These are phyloP conservation scores for Ophion costatus DNA, from an alignment of 2,888 invertebrate genomes.

Conservation along the genomic window DNA sequence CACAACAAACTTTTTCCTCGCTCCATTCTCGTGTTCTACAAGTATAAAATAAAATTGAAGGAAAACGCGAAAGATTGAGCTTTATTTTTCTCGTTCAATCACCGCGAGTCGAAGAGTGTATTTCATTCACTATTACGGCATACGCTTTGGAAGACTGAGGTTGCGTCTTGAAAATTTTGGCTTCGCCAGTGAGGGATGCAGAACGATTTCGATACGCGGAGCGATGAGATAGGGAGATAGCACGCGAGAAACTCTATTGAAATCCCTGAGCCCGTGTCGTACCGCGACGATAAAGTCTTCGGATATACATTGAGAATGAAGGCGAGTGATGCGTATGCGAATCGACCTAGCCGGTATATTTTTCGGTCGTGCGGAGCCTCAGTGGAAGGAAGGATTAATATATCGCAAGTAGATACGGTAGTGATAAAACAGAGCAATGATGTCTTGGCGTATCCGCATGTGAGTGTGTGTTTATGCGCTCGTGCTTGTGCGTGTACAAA, in stretches of 20 bases:
- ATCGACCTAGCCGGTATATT: slow-evolving; percentile 62
- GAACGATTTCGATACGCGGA: neutral
- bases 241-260: slow-evolving; percentile 1
- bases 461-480: neutral
- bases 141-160: no score
- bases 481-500: neutral
- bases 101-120: neutral
- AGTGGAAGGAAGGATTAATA: neutral
- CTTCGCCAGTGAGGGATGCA: neutral
- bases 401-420: neutral
- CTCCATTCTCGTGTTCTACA: slow-evolving; percentile 51
- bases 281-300: neutral
- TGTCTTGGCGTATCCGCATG: neutral
- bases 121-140: neutral
- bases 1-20: slow-evolving; percentile 55
- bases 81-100: neutral
- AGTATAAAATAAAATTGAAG: slow-evolving; percentile 35
- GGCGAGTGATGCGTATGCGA: slow-evolving; percentile 35
- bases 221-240: neutral
- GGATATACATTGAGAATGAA: neutral
- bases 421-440: neutral
- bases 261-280: slow-evolving; percentile 8
- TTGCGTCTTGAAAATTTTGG: no score
- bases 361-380: neutral
- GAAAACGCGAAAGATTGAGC: neutral